Conservation (phyloP, 2,113 vertebrate species). For the human region GRCh38 chr7:84924501-84925000, state of each 20-base stretch:
- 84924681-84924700: conserved; percentile 63
- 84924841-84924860: conserved; percentile 1
- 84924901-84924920: conserved; percentile 11
- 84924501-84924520: conserved; percentile 67
- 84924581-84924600: conserved; percentile 81
- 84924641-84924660: background rate
- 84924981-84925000: background rate
- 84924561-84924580: conserved; percentile 75
- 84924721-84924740: conserved; percentile 52
- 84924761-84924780: background rate
- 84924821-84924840: background rate
- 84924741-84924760: conserved; percentile 57
- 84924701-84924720: conserved; percentile 70
- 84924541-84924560: conserved; percentile 71
- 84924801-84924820: background rate
- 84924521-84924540: conserved; percentile 77
- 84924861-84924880: background rate
- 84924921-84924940: background rate
- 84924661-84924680: conserved; percentile 68
- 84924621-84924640: conserved; percentile 69
- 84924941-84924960: conserved; percentile 42
- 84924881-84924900: background rate
- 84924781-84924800: conserved; percentile 62
- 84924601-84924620: conserved; percentile 82
- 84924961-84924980: background rate